phyloP scores from a whole-genome alignment of 2,888 invertebrate species.

The Polyommatus icarus region DNA sequence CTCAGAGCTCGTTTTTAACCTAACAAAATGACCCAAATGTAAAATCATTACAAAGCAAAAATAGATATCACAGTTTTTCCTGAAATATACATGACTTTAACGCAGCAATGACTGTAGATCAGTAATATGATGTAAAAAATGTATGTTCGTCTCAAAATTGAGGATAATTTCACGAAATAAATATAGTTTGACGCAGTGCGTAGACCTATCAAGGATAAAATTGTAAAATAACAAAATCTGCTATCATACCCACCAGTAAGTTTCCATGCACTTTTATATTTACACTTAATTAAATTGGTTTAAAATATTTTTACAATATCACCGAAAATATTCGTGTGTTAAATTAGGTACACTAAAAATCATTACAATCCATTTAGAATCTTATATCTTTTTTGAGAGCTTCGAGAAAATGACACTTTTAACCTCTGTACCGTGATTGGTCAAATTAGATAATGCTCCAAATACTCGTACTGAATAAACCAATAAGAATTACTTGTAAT shows the following conservation, averaged over 20 bases:
- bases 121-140: not conserved
- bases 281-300: not conserved
- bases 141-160: slow-evolving; percentile 7
- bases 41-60: slow-evolving; percentile 16
- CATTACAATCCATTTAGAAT: slow-evolving; percentile 6
- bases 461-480: not conserved
- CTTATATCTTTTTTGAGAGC: not conserved
- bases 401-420: not conserved
- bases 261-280: not conserved
- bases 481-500: slow-evolving; percentile 33
- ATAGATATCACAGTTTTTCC: not conserved
- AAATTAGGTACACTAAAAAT: not conserved
- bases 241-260: not conserved
- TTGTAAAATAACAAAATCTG: not conserved
- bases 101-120: not conserved
- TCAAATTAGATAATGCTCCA: not conserved
- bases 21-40: not conserved
- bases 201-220: not conserved
- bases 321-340: slow-evolving; percentile 5
- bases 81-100: not conserved
- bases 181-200: slow-evolving; percentile 27
- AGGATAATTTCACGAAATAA: slow-evolving; percentile 19
- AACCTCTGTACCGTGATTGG: slow-evolving; percentile 15
- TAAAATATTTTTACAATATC: not conserved
- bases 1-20: not conserved